A percentile compares a stretch with the other conserved stretches of the same genome.
These are phyloP conservation scores for Epizoanthus fatuus DNA, from an alignment of 92 coral and sea anemone genomes.

Conservation along the genomic window DNA sequence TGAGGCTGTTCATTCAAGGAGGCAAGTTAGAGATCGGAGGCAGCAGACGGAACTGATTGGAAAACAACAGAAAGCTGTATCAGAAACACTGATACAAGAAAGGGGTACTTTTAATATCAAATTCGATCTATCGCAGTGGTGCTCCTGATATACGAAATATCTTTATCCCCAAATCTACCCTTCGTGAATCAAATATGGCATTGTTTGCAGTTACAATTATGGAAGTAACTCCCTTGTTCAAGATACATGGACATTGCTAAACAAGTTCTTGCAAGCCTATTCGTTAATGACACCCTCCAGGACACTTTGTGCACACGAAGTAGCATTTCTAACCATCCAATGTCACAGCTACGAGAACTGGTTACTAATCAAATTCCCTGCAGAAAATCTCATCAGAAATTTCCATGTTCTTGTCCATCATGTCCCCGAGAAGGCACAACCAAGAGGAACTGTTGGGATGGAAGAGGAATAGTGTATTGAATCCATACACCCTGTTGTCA, in stretches of 20 bases:
- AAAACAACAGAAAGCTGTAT: background rate
- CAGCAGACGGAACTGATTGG: too few relatives aligned
- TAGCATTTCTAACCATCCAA: background rate
- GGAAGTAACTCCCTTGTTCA: background rate
- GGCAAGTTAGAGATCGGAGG: background rate
- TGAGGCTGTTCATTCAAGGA: background rate
- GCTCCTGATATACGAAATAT: constrained; percentile 27
- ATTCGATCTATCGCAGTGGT: constrained; percentile 35
- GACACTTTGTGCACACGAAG: constrained; percentile 38
- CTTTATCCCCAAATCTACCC: background rate
- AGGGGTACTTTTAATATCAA: constrained; percentile 22
- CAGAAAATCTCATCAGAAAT: background rate
- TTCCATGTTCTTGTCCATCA: background rate
- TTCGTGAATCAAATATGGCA: background rate
- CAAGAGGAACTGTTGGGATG: too few relatives aligned
- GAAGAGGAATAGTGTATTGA: too few relatives aligned
- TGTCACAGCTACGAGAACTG: constrained; percentile 15
- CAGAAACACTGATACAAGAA: background rate
- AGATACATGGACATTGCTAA: background rate
- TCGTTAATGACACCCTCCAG: constrained; percentile 18
- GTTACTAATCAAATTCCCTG: constrained; percentile 30
- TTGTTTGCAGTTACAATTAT: background rate
- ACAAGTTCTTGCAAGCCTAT: constrained; percentile 3
- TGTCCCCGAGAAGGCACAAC: background rate
- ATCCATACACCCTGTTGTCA: too few relatives aligned